Percentiles rank a stretch among this genome's conserved stretches.
Conservation (phyloP, 2,888 invertebrate species). For the Macrophya annulata region DNA sequence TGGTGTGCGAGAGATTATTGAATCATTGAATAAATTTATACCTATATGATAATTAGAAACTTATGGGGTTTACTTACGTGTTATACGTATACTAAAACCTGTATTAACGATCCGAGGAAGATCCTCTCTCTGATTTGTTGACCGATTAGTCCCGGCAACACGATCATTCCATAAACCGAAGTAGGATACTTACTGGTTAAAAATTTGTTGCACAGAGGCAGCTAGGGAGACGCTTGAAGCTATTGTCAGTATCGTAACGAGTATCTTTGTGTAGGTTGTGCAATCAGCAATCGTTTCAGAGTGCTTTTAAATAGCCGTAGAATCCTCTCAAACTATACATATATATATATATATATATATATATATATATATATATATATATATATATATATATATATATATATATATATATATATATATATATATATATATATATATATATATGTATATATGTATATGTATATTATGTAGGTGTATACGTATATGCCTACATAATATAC, state of each 20-base stretch:
- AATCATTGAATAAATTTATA: neutral
- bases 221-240: neutral
- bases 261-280: slow-evolving; percentile 54
- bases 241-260: slow-evolving; percentile 47
- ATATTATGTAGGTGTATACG: too few relatives aligned
- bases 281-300: slow-evolving; percentile 53
- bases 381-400: too few relatives aligned
- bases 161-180: slow-evolving; percentile 35
- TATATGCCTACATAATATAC: neutral
- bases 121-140: slow-evolving; percentile 44
- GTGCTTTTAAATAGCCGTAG: slow-evolving; percentile 41
- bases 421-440: too few relatives aligned
- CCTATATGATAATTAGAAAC: neutral
- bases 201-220: slow-evolving; percentile 28
- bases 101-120: slow-evolving; percentile 23
- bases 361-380: too few relatives aligned
- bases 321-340: slow-evolving; percentile 32
- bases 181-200: neutral
- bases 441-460: too few relatives aligned
- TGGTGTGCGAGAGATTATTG: neutral
- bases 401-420: too few relatives aligned
- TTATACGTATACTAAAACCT: neutral
- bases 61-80: neutral
- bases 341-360: too few relatives aligned
- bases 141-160: slow-evolving; percentile 56